Percentiles rank a stretch among this genome's conserved stretches.
Evolutionary conservation across 2,888 invertebrate genomes (phyloP).

Genomic region (Drymonia ruficornis): DNA sequence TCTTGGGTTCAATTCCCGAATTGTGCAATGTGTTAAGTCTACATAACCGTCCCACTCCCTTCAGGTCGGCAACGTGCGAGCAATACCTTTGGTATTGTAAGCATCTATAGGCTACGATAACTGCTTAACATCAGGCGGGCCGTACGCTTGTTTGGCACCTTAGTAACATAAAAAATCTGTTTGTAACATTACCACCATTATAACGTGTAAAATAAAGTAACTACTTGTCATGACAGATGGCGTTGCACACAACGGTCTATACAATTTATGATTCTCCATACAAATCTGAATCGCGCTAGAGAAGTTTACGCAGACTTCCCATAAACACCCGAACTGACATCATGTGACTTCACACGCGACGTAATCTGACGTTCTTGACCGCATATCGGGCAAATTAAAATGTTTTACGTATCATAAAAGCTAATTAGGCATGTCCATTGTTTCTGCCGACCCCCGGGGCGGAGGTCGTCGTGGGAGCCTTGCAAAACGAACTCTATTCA

Average conservation of each 20-base stretch:
- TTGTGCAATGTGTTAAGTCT: no score
- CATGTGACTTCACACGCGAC: conserved; percentile 13
- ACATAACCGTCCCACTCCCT: no score
- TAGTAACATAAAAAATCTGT: no score
- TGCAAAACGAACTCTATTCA: conserved; percentile 10
- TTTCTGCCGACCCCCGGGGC: conserved; percentile 3
- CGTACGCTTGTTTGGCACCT: no score
- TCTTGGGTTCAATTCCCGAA: no score
- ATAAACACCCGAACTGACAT: neutral
- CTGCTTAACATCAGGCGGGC: no score
- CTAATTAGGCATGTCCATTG: conserved; percentile 36
- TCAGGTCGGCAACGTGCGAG: no score
- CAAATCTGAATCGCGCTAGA: neutral
- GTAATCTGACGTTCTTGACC: conserved; percentile 37
- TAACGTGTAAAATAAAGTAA: no score
- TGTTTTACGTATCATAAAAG: conserved; percentile 31
- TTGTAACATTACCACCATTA: no score
- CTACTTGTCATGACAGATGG: neutral
- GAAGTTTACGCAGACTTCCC: neutral
- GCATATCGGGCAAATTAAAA: conserved; percentile 36
- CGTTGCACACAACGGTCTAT: neutral
- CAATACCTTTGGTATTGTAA: no score
- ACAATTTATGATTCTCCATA: neutral
- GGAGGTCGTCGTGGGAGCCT: conserved; percentile 34
- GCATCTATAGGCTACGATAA: no score